A percentile compares a stretch with the other conserved stretches of the same genome.
Evolutionary conservation across 2,113 vertebrate species (phyloP).

Genomic region (Elephas maximus): DNA sequence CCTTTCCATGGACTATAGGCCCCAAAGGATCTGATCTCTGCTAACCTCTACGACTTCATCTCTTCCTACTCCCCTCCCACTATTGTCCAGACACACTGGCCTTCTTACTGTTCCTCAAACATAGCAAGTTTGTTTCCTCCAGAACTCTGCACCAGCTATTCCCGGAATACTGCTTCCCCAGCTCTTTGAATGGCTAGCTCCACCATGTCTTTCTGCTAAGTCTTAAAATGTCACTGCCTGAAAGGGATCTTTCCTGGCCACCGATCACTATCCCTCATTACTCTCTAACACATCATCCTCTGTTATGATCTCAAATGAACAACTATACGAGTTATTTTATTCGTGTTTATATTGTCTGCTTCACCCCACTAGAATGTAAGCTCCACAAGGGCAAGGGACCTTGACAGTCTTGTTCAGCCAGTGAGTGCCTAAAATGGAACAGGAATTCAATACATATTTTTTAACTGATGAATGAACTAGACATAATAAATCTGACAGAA

Average conservation of each 20-base stretch:
- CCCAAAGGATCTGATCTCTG: background rate
- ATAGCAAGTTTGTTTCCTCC: background rate
- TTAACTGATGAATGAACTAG: background rate
- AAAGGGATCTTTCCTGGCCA: background rate
- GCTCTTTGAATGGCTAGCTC: background rate
- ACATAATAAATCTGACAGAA: constrained; percentile 10
- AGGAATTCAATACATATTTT: background rate
- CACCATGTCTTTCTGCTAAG: background rate
- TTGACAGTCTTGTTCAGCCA: constrained; percentile 17
- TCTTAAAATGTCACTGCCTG: background rate
- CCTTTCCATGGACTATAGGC: background rate
- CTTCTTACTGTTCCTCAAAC: background rate
- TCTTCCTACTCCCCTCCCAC: background rate
- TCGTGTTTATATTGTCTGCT: background rate
- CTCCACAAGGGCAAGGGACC: background rate
- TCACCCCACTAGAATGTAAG: background rate
- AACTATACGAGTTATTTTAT: background rate
- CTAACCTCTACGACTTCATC: background rate
- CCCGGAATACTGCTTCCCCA: background rate
- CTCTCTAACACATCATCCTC: background rate
- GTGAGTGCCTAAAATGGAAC: background rate
- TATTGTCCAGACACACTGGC: background rate
- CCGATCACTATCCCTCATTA: background rate
- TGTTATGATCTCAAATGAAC: background rate
- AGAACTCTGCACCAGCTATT: background rate